Conservation (phyloP, 2,113 vertebrate genomes). For the Speoplatyrhinus poulsoni region DNA sequence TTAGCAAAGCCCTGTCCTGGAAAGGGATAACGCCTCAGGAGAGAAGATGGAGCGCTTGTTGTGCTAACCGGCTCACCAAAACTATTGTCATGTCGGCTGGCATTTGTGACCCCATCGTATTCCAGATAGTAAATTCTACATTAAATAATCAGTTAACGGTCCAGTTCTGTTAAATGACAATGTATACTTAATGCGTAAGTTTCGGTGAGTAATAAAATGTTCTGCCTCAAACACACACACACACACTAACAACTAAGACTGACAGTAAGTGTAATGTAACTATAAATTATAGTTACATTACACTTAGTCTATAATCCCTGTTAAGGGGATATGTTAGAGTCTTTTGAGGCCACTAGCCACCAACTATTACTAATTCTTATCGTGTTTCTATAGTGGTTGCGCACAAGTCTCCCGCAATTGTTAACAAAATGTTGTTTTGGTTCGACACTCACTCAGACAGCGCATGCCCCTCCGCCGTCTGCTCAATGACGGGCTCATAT, state of each 20-base stretch:
- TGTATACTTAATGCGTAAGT: too few species aligned
- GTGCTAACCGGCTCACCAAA: too few species aligned
- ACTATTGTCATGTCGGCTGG: too few species aligned
- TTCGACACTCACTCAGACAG: too few species aligned
- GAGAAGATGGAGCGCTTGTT: too few species aligned
- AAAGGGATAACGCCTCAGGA: too few species aligned
- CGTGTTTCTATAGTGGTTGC: slow-evolving; percentile 46
- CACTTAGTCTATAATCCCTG: slow-evolving; percentile 67
- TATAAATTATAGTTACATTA: slow-evolving; percentile 21
- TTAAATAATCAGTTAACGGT: too few species aligned
- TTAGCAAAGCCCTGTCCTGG: too few species aligned
- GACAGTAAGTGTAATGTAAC: slow-evolving; percentile 43
- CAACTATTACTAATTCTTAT: slow-evolving; percentile 26
- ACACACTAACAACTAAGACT: slow-evolving; percentile 29
- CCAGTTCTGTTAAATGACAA: background rate
- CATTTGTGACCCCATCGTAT: too few species aligned
- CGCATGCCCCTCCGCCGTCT: too few species aligned
- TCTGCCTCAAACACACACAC: slow-evolving; percentile 59
- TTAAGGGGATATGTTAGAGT: slow-evolving; percentile 66
- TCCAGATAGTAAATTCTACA: too few species aligned
- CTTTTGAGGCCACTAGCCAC: slow-evolving; percentile 51
- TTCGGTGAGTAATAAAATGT: background rate
- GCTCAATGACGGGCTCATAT: too few species aligned
- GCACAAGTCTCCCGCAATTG: slow-evolving; percentile 21
- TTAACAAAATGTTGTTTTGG: background rate